Conservation (phyloP, 2,113 vertebrate genomes). For the Phaethon lepturus region DNA sequence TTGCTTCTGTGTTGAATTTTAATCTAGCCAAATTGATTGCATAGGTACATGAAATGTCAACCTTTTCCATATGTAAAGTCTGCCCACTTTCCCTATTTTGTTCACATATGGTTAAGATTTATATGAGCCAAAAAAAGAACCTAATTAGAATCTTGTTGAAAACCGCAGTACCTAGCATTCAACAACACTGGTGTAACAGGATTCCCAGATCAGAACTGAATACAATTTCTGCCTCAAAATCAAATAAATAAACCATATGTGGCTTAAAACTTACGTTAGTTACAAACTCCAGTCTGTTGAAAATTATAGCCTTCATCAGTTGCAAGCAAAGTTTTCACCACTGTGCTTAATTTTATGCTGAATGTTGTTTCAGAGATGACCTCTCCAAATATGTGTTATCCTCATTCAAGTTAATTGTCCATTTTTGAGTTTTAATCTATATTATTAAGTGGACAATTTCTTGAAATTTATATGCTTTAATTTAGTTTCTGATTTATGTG, state of each 20-base stretch:
- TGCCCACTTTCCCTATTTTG: not conserved
- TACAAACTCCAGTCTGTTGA: not conserved
- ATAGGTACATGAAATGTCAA: not conserved
- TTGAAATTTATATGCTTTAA: not conserved
- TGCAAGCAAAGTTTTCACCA: not conserved
- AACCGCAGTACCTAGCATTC: not conserved
- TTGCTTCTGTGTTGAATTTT: constrained; percentile 17
- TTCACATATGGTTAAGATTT: not conserved
- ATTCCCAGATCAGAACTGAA: not conserved
- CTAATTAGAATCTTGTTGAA: not conserved
- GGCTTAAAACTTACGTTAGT: not conserved
- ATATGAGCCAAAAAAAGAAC: not conserved
- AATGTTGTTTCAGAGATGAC: not conserved
- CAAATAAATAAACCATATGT: not conserved
- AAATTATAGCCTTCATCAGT: not conserved
- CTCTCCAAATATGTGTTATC: not conserved
- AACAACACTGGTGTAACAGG: not conserved
- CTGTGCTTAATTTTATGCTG: not conserved
- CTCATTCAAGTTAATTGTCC: not conserved
- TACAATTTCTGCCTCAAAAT: not conserved
- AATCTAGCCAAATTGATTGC: not conserved
- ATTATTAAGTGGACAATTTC: not conserved
- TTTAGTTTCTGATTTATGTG: not conserved
- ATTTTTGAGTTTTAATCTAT: not conserved
- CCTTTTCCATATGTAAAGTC: not conserved